Evolutionary conservation across 1,140 invertebrate genomes (phyloP), one percentile per base, ranked within the genome.

Genomic region (Cydia amplana): DNA sequence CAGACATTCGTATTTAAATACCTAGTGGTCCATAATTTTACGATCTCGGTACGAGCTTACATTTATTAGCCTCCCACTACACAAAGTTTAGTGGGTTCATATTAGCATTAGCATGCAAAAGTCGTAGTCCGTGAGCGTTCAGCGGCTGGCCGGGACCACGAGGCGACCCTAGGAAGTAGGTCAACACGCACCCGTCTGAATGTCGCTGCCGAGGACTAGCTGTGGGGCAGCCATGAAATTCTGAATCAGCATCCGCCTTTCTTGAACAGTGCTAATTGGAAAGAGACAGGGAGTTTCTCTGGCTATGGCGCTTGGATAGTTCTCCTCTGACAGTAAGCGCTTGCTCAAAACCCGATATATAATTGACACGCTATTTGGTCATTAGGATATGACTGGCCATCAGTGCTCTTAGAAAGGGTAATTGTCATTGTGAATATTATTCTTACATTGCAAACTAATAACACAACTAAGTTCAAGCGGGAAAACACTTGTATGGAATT

Each of bases 61-160:
- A 60, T 60, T 60, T 60, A 60, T 60, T 60, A 60, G 20, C 55
- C 55, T 60, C 55, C 55, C 20, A 60, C 55, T 60, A 60, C 55
- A 60, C 55, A 60, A 60, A 23, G 16, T n/a, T 60, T 60, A 70
- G 65, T 70, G 28, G 65, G 28, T 40, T 36, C 28, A 70, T 40
- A 40, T 40, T 70, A 36, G 64, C 28, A 67, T 67, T 67, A 40
- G 32, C 65, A 70, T 70, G 65, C 36, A 36, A 70, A 70, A 70
- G 65, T 43, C 32, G 28, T 70, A 70, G 43, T 18, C 16, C 32
- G 28, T 70, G 32, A 70, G 32, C 20, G 65, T 43, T 70, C 32
- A 70, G 65, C 65, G 36, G 32, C 25, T 40, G 36, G 32, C 65
- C 65, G 65, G 65, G 65, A 40, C 65, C 65, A 36, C 32, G 65